Evolutionary conservation across 2,888 invertebrate genomes (phyloP).

Genomic region (Nomada lathburiana): DNA sequence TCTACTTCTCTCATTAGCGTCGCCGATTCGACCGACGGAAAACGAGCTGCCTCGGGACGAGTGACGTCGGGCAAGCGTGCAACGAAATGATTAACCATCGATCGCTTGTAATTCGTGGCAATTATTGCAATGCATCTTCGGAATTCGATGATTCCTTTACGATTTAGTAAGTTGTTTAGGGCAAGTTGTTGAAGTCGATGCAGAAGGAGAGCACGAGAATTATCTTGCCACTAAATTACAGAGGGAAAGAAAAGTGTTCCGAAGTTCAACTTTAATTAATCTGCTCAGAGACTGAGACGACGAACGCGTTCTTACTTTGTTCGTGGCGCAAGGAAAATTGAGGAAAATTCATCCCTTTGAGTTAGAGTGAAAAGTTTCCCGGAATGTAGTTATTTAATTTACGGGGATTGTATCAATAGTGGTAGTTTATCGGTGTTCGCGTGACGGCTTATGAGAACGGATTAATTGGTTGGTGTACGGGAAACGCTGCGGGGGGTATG

Average conservation of each 20-base stretch:
- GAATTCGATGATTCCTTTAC: background rate
- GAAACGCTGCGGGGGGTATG: constrained; percentile 7
- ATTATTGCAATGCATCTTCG: background rate
- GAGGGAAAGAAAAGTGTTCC: constrained; percentile 12
- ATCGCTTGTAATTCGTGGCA: background rate
- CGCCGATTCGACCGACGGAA: background rate
- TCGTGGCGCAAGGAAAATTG: background rate
- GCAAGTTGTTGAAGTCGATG: background rate
- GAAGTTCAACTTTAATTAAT: constrained; percentile 42
- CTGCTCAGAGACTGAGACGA: background rate
- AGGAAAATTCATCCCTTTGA: background rate
- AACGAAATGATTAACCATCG: constrained; percentile 36
- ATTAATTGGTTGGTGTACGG: constrained; percentile 29
- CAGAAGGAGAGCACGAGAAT: background rate
- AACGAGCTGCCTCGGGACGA: background rate
- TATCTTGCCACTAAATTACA: constrained; percentile 15
- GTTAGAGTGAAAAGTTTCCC: background rate
- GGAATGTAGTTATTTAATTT: background rate
- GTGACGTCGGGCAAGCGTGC: background rate
- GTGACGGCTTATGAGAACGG: constrained; percentile 5
- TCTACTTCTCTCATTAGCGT: too few relatives aligned
- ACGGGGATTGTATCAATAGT: background rate
- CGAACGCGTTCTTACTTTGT: constrained; percentile 1
- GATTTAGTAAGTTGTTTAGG: too few relatives aligned
- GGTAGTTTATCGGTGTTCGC: constrained; percentile 15